Conservation (phyloP, 2,113 vertebrate species). For the Trichechus manatus region DNA sequence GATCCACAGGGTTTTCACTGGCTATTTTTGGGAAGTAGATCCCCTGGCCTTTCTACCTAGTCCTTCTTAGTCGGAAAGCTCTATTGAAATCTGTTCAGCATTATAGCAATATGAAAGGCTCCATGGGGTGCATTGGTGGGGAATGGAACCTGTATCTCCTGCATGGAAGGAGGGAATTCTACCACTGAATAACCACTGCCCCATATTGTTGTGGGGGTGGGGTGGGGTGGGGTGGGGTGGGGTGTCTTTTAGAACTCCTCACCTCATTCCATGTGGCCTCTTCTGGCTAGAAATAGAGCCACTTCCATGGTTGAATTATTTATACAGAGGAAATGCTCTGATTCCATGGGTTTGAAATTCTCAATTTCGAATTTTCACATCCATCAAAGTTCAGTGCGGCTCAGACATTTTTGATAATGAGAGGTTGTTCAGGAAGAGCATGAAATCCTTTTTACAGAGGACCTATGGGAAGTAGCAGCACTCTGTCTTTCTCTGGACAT, state of each 20-base stretch:
- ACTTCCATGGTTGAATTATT: fast-evolving
- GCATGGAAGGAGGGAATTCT: background rate
- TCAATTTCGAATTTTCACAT: fast-evolving
- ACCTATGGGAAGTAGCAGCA: background rate
- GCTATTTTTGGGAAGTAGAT: background rate
- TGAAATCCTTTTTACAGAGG: background rate
- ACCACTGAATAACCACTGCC: background rate
- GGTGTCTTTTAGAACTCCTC: background rate
- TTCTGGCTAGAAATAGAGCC: background rate
- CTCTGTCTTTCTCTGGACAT: background rate
- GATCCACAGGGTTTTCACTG: background rate
- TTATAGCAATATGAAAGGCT: background rate
- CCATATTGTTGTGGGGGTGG: background rate
- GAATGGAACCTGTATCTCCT: background rate
- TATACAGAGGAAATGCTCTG: too few species aligned
- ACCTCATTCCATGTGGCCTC: fast-evolving
- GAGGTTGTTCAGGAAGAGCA: fast-evolving
- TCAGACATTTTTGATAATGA: fast-evolving
- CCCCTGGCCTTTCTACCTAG: background rate
- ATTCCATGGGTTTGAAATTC: background rate
- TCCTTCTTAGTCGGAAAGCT: background rate
- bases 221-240: fast-evolving
- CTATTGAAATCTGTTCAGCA: background rate
- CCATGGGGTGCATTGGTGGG: background rate
- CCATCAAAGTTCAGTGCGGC: fast-evolving